Base-by-base conservation (phyloP, 1,140 invertebrate genomes). In the Cherax quadricarinatus region DNA sequence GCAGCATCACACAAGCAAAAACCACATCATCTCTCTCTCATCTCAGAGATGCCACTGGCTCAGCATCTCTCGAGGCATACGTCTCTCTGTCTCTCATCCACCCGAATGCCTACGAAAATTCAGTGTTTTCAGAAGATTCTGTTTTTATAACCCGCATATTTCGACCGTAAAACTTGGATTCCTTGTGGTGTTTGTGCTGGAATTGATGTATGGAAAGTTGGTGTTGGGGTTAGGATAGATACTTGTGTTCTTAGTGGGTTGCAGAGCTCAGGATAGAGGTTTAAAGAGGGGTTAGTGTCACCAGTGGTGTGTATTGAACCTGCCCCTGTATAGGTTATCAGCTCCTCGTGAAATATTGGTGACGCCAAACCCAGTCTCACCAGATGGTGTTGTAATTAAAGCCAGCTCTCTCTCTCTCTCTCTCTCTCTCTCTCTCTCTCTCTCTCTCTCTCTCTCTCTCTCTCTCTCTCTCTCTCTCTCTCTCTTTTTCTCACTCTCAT, bases 91-190 rank as follows among this genome's bases (percentile, higher is more conserved):
- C 14, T 18, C 16, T n/a, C 49, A 57, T 49, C 48, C 57, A 41
- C 30, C 30, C 49, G 9, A 57, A 51, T 53, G 57, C 49, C 49
- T 53, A 82, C 49, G 49, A 82, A 82, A 82, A 82, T 82, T 82
- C 80, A 53, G 80, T 82, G 80, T 82, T 82, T 82, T 82, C 79
- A 82, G 7, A 60, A 60, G 57, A 60, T 0, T 60, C 62, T 66
- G 4, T 66, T 14, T 66, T 66, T 66, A 66, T 16, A 21, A 66
- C 62, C 62, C 18, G 0, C 18, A 18, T 66, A 66, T 66, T 18
- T 66, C 5, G 14, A 16, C 18, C 62, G 7, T 57, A 14, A 57
- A 66, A 16, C 10, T 66, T 14, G 18, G 0, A 66, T 66, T 66
- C 62, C 62, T 1, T 5, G 16, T 18, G 9, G 62, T 66, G 62